A percentile compares a stretch with the other conserved stretches of the same genome.
phyloP scores from a whole-genome alignment of 2,888 invertebrate genomes.

The Acleris literana region DNA sequence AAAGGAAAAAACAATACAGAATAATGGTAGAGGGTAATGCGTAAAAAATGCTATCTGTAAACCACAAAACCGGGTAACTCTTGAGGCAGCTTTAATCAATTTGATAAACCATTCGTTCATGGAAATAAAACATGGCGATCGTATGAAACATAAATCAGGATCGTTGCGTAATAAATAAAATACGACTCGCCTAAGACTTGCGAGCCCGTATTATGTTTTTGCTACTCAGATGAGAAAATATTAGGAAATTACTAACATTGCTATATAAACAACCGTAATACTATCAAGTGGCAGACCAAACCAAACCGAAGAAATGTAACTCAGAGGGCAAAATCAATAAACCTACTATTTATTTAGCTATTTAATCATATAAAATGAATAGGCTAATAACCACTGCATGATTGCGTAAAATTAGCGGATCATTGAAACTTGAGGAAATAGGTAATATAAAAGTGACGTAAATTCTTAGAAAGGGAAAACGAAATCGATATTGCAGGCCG shows the following conservation, averaged over 20 bases:
- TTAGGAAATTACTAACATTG: no score
- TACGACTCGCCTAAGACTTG: conserved; percentile 7
- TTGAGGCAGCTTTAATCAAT: neutral
- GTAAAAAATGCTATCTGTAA: no score
- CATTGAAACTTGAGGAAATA: conserved; percentile 6
- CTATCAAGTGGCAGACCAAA: no score
- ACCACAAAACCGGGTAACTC: no score
- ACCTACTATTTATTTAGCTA: no score
- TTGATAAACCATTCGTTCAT: neutral
- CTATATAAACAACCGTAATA: no score
- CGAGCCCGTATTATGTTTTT: neutral
- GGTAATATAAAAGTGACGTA: conserved; percentile 18
- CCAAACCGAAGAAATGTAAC: no score
- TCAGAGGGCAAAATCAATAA: no score
- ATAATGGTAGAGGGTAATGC: no score
- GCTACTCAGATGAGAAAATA: neutral
- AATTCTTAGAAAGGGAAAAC: conserved; percentile 35
- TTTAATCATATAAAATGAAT: no score
- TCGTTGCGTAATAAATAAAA: conserved; percentile 14
- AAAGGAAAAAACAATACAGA: neutral
- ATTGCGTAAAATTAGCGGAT: neutral
- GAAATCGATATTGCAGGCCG: conserved; percentile 41
- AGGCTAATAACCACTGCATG: no score
- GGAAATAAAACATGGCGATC: conserved; percentile 10
- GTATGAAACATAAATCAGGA: conserved; percentile 9